Conservation (phyloP, 2,888 invertebrate genomes). For the Therioaphis trifolii region DNA sequence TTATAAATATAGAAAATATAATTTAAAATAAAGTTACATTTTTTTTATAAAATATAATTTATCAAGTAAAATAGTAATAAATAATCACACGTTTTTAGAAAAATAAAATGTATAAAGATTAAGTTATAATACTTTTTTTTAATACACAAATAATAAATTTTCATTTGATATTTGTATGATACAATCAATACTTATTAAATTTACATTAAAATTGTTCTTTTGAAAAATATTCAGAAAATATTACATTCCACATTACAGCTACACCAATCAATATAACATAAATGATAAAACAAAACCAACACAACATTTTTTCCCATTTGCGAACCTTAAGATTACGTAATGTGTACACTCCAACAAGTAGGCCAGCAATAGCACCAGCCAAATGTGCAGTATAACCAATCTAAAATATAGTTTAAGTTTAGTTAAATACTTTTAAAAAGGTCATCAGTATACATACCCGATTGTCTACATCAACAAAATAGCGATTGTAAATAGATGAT, state of each 20-base stretch:
- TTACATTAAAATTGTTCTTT: conserved; percentile 57
- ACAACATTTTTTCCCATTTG: conserved; percentile 83
- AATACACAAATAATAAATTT: too few species aligned
- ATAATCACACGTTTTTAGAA: too few species aligned
- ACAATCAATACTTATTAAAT: too few species aligned
- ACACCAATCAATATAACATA: conserved; percentile 79
- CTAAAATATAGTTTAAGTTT: conserved; percentile 68
- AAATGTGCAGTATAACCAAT: conserved; percentile 95
- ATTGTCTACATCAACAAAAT: conserved; percentile 77
- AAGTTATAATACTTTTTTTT: too few species aligned
- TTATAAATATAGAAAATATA: too few species aligned
- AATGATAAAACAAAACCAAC: conserved; percentile 83
- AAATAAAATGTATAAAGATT: too few species aligned
- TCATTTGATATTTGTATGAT: too few species aligned
- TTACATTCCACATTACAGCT: conserved; percentile 80
- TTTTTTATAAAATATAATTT: too few species aligned
- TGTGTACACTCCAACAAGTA: conserved; percentile 84
- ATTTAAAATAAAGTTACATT: too few species aligned
- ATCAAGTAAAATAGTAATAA: too few species aligned
- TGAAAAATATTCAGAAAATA: conserved; percentile 74
- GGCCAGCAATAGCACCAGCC: conserved; percentile 89
- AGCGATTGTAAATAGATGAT: conserved; percentile 89
- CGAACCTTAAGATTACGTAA: conserved; percentile 84
- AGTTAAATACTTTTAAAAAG: not conserved
- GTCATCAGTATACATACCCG: conserved; percentile 67